These are phyloP conservation scores for Volucella inflata DNA, from an alignment of 2,888 invertebrate species.

Conservation along the genomic window DNA sequence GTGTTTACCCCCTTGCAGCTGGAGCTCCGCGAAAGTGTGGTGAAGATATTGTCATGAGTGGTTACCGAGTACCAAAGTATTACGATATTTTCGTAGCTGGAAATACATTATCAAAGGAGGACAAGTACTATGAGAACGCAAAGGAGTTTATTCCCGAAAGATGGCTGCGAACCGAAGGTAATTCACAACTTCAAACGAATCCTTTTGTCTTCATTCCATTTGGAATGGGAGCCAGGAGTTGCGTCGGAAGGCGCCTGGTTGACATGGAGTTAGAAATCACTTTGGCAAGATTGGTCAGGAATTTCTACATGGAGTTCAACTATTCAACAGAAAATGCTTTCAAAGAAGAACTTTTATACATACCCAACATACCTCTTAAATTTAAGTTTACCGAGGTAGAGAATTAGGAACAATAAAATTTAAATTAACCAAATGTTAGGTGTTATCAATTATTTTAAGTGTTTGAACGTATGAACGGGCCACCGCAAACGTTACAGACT, in stretches of 20 bases:
- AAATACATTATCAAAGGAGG: no score
- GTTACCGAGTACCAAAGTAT: conserved; percentile 86
- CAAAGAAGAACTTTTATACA: no score
- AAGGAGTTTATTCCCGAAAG: no score
- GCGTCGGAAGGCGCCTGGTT: conserved; percentile 88
- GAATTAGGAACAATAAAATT: no score
- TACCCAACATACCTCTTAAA: no score
- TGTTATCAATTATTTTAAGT: no score
- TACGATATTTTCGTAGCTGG: conserved; percentile 79
- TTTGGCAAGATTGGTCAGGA: conserved; percentile 77
- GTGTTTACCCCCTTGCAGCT: conserved; percentile 85
- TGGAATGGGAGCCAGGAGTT: conserved; percentile 87
- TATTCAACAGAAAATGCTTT: conserved; percentile 68
- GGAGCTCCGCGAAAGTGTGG: conserved; percentile 85
- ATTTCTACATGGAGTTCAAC: conserved; percentile 79
- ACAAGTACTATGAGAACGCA: no score
- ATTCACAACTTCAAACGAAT: conserved; percentile 1
- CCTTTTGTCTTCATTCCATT: conserved; percentile 84
- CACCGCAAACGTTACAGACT: no score
- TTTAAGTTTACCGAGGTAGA: no score
- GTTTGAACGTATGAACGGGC: no score
- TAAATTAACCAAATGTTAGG: no score
- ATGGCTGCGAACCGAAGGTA: no score
- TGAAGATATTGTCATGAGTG: conserved; percentile 86
- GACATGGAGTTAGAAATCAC: conserved; percentile 87